Evolutionary conservation across 2,888 invertebrate genomes (phyloP).

Genomic region (Drosophila mayaguana): DNA sequence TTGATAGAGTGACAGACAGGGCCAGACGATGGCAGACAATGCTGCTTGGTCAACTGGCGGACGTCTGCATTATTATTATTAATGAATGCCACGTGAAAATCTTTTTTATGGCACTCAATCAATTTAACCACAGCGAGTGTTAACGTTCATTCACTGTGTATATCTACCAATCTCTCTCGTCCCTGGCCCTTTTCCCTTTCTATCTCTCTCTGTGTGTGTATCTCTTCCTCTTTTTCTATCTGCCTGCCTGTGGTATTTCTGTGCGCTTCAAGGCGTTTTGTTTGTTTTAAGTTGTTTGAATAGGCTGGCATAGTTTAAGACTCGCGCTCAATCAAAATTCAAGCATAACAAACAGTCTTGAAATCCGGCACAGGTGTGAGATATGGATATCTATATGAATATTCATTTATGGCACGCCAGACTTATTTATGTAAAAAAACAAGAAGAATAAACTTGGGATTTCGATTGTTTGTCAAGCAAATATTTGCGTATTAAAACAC

Average conservation of each 20-base stretch:
- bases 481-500: conserved; percentile 23
- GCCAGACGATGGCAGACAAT: conserved; percentile 19
- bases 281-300: conserved; percentile 43
- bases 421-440: background rate
- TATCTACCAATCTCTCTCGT: background rate
- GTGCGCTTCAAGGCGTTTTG: conserved; percentile 23
- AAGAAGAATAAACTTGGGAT: conserved; percentile 18
- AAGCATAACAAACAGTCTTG: conserved; percentile 35
- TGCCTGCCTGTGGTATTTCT: background rate
- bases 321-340: conserved; percentile 46
- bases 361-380: conserved; percentile 23
- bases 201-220: no score
- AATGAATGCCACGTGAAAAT: conserved; percentile 80
- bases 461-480: conserved; percentile 14
- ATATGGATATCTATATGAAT: conserved; percentile 26
- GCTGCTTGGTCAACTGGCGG: conserved; percentile 50
- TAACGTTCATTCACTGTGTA: conserved; percentile 13
- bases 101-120: conserved; percentile 75
- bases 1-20: conserved; percentile 4
- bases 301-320: conserved; percentile 32
- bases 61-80: conserved; percentile 74
- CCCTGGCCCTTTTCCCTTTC: accelerated
- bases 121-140: conserved; percentile 51
- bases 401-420: conserved; percentile 17
- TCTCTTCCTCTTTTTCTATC: no score